Percentiles rank a stretch among this genome's conserved stretches.
These are phyloP conservation scores for Epirrita christyi DNA, from an alignment of 2,888 invertebrate species.

Conservation along the genomic window DNA sequence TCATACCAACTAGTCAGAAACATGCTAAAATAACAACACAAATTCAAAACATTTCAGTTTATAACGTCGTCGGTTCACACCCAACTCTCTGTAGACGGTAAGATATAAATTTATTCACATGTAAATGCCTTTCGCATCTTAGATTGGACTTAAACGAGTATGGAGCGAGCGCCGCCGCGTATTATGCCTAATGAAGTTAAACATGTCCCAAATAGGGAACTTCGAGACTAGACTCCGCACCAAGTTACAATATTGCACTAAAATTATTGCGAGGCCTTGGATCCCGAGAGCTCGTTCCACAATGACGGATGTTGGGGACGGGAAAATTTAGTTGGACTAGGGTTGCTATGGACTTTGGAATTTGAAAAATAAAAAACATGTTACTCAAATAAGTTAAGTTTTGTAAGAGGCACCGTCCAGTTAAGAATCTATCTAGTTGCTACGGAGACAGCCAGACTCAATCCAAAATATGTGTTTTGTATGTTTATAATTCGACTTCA, in stretches of 20 bases:
- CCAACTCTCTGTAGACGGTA: conserved; percentile 63
- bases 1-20: conserved; percentile 31
- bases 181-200: conserved; percentile 83
- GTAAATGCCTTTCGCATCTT: conserved; percentile 78
- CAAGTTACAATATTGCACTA: conserved; percentile 56
- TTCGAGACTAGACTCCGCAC: conserved; percentile 56
- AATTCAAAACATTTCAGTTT: conserved; percentile 49
- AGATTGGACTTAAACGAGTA: conserved; percentile 84
- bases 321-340: background rate
- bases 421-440: too few relatives aligned
- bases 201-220: conserved; percentile 73
- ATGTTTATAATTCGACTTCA: background rate
- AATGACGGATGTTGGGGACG: conserved; percentile 1
- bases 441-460: too few relatives aligned
- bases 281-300: background rate
- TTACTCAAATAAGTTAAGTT: too few relatives aligned
- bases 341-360: too few relatives aligned
- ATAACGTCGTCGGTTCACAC: conserved; percentile 42
- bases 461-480: too few relatives aligned
- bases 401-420: too few relatives aligned
- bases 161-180: conserved; percentile 71
- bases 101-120: conserved; percentile 83
- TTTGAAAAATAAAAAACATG: too few relatives aligned
- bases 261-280: conserved; percentile 47
- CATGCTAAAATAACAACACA: conserved; percentile 36